Evolutionary conservation across 1,140 invertebrate species (phyloP).

Genomic region (Sweltsa coloradensis): DNA sequence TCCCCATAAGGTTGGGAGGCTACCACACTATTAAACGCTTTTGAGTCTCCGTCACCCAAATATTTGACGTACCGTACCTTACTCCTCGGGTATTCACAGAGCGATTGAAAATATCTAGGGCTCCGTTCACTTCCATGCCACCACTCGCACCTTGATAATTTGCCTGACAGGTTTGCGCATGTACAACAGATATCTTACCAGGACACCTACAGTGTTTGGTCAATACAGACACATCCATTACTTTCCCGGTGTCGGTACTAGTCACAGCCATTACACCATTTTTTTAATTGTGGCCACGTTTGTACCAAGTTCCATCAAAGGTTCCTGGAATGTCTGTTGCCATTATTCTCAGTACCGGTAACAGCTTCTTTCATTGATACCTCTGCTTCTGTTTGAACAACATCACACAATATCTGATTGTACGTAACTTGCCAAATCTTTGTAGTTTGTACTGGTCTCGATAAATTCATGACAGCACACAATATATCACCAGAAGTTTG

Average conservation of each 20-base stretch:
- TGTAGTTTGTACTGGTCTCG: neutral
- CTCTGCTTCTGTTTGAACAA: constrained; percentile 10
- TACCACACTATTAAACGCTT: constrained; percentile 1
- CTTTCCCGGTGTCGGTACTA: constrained; percentile 10
- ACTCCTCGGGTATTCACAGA: constrained; percentile 1
- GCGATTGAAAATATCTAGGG: constrained; percentile 1
- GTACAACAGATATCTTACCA: neutral
- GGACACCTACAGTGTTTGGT: constrained; percentile 12
- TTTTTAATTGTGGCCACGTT: constrained; percentile 7
- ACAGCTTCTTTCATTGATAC: constrained; percentile 11
- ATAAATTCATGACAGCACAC: constrained; percentile 10
- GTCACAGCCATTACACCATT: constrained; percentile 11
- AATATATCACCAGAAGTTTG: constrained; percentile 3
- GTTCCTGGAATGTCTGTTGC: constrained; percentile 7
- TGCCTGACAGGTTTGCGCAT: neutral
- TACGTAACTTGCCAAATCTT: too few species aligned
- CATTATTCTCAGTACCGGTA: constrained; percentile 9
- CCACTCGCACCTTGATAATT: constrained; percentile 14
- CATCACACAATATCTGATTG: constrained; percentile 2
- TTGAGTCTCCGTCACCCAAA: neutral
- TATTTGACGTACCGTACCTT: constrained; percentile 1
- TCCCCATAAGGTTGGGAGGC: neutral
- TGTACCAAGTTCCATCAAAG: constrained; percentile 14
- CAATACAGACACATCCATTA: constrained; percentile 8
- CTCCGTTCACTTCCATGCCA: constrained; percentile 10